Percentiles rank a stretch among this genome's conserved stretches.
Conservation (phyloP, 2,888 invertebrate species). For the Latrodectus hesperus region DNA sequence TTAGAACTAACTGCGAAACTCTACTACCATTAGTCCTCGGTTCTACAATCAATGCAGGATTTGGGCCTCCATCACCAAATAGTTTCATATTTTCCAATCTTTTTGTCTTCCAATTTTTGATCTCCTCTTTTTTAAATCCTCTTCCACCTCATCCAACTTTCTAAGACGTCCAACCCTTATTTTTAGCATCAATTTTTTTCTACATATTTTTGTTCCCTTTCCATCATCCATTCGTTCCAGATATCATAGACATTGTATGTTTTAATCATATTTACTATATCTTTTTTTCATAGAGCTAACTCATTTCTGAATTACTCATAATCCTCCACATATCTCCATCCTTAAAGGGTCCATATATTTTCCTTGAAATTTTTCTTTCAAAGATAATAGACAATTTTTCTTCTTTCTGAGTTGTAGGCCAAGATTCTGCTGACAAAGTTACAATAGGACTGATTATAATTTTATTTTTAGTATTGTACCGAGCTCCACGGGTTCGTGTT, state of each 20-base stretch:
- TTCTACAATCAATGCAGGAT: background rate
- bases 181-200: background rate
- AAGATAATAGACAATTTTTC: background rate
- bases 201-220: background rate
- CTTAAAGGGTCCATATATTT: background rate
- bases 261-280: background rate
- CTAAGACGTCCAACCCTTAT: background rate
- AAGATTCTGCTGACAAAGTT: background rate
- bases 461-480: no score
- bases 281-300: background rate
- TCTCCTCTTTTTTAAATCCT: background rate
- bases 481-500: no score
- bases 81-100: background rate
- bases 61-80: background rate
- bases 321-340: background rate
- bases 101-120: background rate
- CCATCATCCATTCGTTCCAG: background rate
- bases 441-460: background rate
- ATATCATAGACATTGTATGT: background rate
- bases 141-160: background rate
- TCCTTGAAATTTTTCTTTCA: background rate
- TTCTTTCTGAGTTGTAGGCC: background rate
- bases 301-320: background rate
- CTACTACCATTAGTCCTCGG: background rate
- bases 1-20: no score